Evolutionary conservation across 2,113 vertebrate genomes (phyloP), one percentile per base, ranked within the genome.

Genomic region (Indri indri): DNA sequence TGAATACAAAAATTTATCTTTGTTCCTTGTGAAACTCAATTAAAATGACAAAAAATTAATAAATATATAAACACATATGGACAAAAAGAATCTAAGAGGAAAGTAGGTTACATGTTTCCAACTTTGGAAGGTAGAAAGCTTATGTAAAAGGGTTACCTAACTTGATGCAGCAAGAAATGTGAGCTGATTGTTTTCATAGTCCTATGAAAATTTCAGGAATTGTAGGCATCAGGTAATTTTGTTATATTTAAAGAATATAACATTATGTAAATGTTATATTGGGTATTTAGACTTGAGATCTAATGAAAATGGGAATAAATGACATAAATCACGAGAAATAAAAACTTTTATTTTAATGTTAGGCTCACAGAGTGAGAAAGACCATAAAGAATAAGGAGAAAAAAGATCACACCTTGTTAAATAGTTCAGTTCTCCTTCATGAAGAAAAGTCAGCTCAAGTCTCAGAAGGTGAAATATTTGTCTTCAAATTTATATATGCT

Each of bases 1-100:
- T 84, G 47, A 83, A 73, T 16, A 89, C n/a, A 88, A 50, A n/a
- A 8, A 65, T 91, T 93, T 94, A 83, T 70, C 57, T 91, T 95
- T 34, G 11, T 32, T 82, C 23, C 47, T 47, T 13, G 4, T 89
- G 73, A 95, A 84, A 54, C 12, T 5, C 50, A 85, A 68, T 83
- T 88, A 80, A 88, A 94, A 84, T 73, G 37, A 59, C 57, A 45
- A 1, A 90, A 42, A 3, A 25, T 81, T 84, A 91, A 82, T 79
- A 91, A 52, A 47, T 84, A 68, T 66, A 37, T 84, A 77, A 89
- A 71, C 27, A 76, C 6, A 77, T 20, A 61, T 57, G 42, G 23
- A 50, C 2, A n/a, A 90, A 52, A 66, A 42, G 54, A 90, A 52
- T 52, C n/a, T 5, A 25, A 71, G 23, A 84, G 47, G 20, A 87